Conservation (phyloP, 2,113 vertebrate genomes). For the Varanus salvator region DNA sequence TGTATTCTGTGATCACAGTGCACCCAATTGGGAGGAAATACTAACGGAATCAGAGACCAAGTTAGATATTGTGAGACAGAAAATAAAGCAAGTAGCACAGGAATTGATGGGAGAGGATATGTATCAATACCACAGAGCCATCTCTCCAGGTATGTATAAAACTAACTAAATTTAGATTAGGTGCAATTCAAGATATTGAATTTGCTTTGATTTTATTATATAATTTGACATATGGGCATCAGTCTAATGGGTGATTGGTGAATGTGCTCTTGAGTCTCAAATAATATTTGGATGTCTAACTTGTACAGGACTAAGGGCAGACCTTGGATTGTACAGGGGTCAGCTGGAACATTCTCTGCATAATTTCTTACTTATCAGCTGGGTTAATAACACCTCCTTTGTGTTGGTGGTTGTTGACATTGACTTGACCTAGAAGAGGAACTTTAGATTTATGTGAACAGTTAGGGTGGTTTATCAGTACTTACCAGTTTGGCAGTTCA, state of each 20-base stretch:
- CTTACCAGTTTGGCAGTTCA: background rate
- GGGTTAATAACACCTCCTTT: background rate
- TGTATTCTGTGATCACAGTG: constrained; percentile 77
- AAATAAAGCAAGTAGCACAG: constrained; percentile 90
- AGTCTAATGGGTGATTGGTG: background rate
- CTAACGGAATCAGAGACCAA: constrained; percentile 90
- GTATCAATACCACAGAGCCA: constrained; percentile 93
- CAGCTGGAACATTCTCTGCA: no score
- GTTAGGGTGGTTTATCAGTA: background rate
- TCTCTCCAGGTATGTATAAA: constrained; percentile 85
- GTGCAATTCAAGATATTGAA: constrained; percentile 1
- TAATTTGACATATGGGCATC: background rate
- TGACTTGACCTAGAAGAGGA: background rate
- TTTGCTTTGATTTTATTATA: background rate
- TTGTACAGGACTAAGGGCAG: accelerated
- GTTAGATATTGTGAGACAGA: constrained; percentile 88
- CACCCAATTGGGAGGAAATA: constrained; percentile 86
- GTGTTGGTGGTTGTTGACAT: background rate
- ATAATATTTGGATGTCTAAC: constrained; percentile 9
- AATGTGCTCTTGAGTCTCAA: constrained; percentile 7
- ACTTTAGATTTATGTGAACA: background rate
- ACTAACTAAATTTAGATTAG: background rate
- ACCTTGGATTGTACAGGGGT: background rate
- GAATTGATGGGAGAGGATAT: constrained; percentile 93
- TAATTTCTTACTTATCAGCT: background rate